Evolutionary conservation across 2,888 invertebrate genomes (phyloP).

Genomic region (Palloptera scutellata): DNA sequence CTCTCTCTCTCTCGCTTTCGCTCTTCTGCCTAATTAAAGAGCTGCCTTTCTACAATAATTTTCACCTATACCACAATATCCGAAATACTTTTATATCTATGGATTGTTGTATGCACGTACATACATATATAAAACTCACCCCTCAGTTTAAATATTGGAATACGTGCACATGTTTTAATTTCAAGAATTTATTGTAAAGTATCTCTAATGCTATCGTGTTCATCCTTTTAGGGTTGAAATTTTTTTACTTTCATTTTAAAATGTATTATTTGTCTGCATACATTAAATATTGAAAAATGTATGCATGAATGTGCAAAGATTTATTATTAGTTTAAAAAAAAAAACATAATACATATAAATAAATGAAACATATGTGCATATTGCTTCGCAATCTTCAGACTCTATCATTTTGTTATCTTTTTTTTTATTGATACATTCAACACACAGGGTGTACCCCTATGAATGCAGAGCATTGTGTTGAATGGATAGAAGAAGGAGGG

Average conservation of each 20-base stretch:
- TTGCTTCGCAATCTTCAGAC: neutral
- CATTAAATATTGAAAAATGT: too few species aligned
- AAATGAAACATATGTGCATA: constrained; percentile 18
- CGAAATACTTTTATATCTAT: neutral
- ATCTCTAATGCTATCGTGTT: neutral
- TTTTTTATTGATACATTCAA: too few species aligned
- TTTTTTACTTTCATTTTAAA: too few species aligned
- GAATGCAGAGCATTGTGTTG: too few species aligned
- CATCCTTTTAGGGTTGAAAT: neutral
- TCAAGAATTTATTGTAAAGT: constrained; percentile 24
- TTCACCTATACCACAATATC: too few species aligned
- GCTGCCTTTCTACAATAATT: too few species aligned
- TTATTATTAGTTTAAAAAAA: neutral
- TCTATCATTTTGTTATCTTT: too few species aligned
- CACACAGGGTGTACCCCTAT: too few species aligned
- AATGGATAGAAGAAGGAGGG: too few species aligned
- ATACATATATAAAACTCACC: constrained; percentile 3
- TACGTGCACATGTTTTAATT: constrained; percentile 41
- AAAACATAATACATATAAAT: neutral
- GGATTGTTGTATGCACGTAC: neutral
- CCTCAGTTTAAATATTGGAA: constrained; percentile 17
- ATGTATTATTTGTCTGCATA: too few species aligned
- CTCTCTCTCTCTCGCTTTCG: too few species aligned
- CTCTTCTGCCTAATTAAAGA: too few species aligned
- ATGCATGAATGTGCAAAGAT: neutral